Base-by-base conservation (phyloP, 1,140 invertebrate species). In the Trachymyrmex cornetzi region DNA sequence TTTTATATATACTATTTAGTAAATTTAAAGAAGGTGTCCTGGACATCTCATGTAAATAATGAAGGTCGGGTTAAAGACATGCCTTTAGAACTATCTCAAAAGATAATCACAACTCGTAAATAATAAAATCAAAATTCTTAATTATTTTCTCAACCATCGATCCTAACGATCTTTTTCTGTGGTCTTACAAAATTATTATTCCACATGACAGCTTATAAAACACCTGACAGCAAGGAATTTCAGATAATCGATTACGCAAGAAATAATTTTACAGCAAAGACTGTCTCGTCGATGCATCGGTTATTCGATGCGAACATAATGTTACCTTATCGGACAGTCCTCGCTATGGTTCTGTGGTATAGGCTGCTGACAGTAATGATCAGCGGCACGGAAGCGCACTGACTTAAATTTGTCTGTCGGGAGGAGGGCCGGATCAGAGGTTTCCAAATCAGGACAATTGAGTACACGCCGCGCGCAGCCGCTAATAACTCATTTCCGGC, bases 381-480 rank as follows among this genome's bases (percentile, higher is more conserved):
- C 80, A 48, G 55, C 67, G 53, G 82, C 74, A 85, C 72, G 88
- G 88, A 89, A 87, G 74, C 38, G 44, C 24, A n/a, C 24, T 38
- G 66, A 53, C 74, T 85, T 84, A 57, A 90, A 90, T 87, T 90
- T 53, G 80, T 90, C 22, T 30, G 74, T 48, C 24, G 19, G 72
- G n/a, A 22, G 27, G 30, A 48, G 74, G 88, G 12, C n/a, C 59
- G 77, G 85, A 69, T 90, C 87, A 82, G 86, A 90, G 89, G 86
- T 90, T 90, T 90, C 88, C 89, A 90, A 90, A 90, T 90, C 89
- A 90, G 89, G 81, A 90, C 89, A 90, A 90, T 90, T 90, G 89
- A 90, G 72, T 82, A 72, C 71, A 79, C 57, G 86, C 80, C 75
- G 77, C 75, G 77, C 81, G 81, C 64, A 72, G 64, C 69, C 75